phyloP scores from a whole-genome alignment of 2,888 invertebrate genomes.

The Agriopis aurantiaria region DNA sequence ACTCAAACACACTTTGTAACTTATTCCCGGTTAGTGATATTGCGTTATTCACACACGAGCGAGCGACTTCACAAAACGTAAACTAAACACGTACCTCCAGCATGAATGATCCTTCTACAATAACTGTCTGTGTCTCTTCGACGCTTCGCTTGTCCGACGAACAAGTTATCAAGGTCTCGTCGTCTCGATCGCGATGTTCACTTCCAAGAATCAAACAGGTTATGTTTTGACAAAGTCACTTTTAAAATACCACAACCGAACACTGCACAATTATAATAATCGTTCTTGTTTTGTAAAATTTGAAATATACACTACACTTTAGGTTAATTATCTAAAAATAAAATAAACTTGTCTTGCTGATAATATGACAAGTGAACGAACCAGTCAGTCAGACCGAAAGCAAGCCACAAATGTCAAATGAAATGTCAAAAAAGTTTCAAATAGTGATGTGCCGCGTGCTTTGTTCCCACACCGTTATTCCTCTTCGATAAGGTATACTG shows the following conservation, averaged over 20 bases:
- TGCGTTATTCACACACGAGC: conserved; percentile 66
- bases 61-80: conserved; percentile 73
- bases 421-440: conserved; percentile 17
- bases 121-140: conserved; percentile 82
- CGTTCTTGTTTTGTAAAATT: conserved; percentile 19
- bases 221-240: conserved; percentile 69
- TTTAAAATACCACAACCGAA: conserved; percentile 46
- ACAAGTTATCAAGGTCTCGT: conserved; percentile 87
- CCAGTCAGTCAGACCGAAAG: background rate
- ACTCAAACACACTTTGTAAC: conserved; percentile 72
- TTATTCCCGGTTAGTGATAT: conserved; percentile 51
- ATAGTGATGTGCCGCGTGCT: conserved; percentile 12
- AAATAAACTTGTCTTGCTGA: conserved; percentile 17
- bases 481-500: background rate
- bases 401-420: conserved; percentile 1
- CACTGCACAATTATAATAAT: conserved; percentile 23
- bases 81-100: conserved; percentile 85
- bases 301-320: conserved; percentile 19
- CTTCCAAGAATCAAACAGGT: conserved; percentile 81
- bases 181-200: conserved; percentile 77
- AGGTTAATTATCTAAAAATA: conserved; percentile 6
- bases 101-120: conserved; percentile 82
- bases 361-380: conserved; percentile 17
- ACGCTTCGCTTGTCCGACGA: conserved; percentile 82
- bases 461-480: background rate